Conservation (phyloP, 1,140 invertebrate species). For the Plodia interpunctella region DNA sequence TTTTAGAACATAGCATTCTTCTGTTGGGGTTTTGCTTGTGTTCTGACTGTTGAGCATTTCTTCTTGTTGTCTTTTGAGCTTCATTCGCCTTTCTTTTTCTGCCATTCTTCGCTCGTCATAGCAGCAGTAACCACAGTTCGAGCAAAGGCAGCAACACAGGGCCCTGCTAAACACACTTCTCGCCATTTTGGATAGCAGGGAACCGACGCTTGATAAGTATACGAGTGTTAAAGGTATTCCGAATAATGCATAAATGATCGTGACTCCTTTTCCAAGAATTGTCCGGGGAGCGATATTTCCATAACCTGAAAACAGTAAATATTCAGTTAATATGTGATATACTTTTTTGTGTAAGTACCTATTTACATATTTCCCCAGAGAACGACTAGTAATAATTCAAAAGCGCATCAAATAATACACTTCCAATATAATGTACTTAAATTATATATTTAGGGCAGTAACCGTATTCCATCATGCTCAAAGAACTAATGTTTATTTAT, state of each 20-base stretch:
- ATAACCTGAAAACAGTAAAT: conserved; percentile 83
- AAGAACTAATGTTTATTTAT: no score
- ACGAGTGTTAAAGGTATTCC: conserved; percentile 95
- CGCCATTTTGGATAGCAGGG: conserved; percentile 90
- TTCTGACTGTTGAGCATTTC: conserved; percentile 84
- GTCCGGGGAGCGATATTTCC: conserved; percentile 90
- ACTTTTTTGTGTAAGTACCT: no score
- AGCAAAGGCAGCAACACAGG: conserved; percentile 89
- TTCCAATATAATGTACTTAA: no score
- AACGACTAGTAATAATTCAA: no score
- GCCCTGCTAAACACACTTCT: conserved; percentile 91
- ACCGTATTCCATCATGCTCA: no score
- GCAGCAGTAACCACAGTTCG: conserved; percentile 91
- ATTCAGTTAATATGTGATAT: conserved; percentile 9
- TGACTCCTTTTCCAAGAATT: conserved; percentile 88
- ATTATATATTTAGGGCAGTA: no score
- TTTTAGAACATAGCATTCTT: conserved; percentile 85
- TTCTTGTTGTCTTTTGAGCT: conserved; percentile 86
- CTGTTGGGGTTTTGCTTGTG: conserved; percentile 71
- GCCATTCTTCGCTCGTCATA: conserved; percentile 91
- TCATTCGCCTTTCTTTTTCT: conserved; percentile 88
- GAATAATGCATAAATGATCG: conserved; percentile 91
- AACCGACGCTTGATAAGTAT: conserved; percentile 90
- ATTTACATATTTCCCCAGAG: no score
- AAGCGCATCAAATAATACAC: no score